Evolutionary conservation across 1,140 invertebrate species (phyloP).

Genomic region (Drosophila pseudoananassae): DNA sequence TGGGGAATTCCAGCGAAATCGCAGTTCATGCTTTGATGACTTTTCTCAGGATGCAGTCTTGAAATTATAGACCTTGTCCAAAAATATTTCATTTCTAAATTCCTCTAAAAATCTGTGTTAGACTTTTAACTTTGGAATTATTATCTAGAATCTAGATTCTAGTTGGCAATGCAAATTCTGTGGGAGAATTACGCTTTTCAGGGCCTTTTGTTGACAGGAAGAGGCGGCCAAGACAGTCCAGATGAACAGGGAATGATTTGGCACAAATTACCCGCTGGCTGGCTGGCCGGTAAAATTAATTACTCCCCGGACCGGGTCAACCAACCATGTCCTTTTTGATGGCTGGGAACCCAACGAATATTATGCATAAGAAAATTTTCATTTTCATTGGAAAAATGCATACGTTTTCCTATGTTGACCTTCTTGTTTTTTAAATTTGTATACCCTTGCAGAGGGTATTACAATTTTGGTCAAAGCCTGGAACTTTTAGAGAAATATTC

Average conservation of each 20-base stretch:
- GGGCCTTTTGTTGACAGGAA: conserved; percentile 61
- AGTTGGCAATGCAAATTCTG: conserved; percentile 62
- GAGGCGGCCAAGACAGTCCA: conserved; percentile 53
- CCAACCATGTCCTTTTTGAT: conserved; percentile 71
- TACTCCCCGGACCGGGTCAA: conserved; percentile 48
- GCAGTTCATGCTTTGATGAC: conserved; percentile 68
- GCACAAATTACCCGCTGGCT: conserved; percentile 51
- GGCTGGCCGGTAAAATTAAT: conserved; percentile 63
- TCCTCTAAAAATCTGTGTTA: too few species aligned
- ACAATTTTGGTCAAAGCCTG: too few species aligned
- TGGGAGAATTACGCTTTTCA: conserved; percentile 45
- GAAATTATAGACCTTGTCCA: conserved; percentile 60
- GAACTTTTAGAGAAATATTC: too few species aligned
- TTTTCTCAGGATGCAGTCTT: conserved; percentile 58
- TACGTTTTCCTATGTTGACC: conserved; percentile 38
- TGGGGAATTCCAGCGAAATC: conserved; percentile 70
- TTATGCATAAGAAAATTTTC: conserved; percentile 53
- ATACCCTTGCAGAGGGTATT: too few species aligned
- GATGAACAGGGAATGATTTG: conserved; percentile 61
- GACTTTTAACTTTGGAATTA: too few species aligned
- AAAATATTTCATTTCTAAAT: background rate
- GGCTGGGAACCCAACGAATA: conserved; percentile 46
- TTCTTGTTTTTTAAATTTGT: conserved; percentile 19
- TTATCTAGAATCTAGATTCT: background rate
- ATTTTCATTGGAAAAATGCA: conserved; percentile 76